Percentiles rank a stretch among this genome's conserved stretches.
phyloP scores from a whole-genome alignment of 1,140 invertebrate genomes.

The Procambarus virginalis region DNA sequence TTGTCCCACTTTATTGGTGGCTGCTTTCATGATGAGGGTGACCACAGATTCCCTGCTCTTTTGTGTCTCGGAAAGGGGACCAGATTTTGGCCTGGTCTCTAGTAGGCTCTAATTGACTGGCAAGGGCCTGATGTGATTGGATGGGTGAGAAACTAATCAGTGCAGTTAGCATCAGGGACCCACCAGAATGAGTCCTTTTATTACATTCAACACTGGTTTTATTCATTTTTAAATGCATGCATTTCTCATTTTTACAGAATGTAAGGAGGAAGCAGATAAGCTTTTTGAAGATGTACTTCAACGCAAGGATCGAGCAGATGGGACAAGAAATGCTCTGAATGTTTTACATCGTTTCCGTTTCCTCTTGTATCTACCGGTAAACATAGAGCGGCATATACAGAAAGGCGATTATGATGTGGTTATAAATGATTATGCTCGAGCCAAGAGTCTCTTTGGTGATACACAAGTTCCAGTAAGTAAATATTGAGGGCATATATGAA shows the following conservation, averaged over 20 bases:
- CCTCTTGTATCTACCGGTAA: slow-evolving; percentile 94
- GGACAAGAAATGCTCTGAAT: slow-evolving; percentile 94
- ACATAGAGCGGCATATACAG: slow-evolving; percentile 94
- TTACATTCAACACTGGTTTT: too few species aligned
- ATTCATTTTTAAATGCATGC: too few species aligned
- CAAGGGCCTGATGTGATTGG: too few species aligned
- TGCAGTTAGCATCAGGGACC: too few species aligned
- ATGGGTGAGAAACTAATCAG: too few species aligned
- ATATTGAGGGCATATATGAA: not conserved
- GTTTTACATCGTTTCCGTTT: slow-evolving; percentile 87
- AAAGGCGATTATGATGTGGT: slow-evolving; percentile 97
- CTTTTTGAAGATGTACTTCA: slow-evolving; percentile 95
- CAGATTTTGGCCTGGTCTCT: too few species aligned
- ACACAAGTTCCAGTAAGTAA: slow-evolving; percentile 85
- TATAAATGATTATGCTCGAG: slow-evolving; percentile 97
- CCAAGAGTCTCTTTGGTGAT: slow-evolving; percentile 96
- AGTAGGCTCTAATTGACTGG: too few species aligned
- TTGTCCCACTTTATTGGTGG: too few species aligned
- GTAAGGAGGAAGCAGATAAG: slow-evolving; percentile 92
- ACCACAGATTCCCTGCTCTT: too few species aligned
- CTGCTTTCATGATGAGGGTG: too few species aligned
- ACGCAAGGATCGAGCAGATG: slow-evolving; percentile 95
- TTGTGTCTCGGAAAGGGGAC: too few species aligned
- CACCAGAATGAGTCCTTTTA: too few species aligned
- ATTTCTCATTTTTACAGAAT: slow-evolving; percentile 78